Evolutionary conservation across 1,140 invertebrate species (phyloP).

Genomic region (Triops longicaudatus): DNA sequence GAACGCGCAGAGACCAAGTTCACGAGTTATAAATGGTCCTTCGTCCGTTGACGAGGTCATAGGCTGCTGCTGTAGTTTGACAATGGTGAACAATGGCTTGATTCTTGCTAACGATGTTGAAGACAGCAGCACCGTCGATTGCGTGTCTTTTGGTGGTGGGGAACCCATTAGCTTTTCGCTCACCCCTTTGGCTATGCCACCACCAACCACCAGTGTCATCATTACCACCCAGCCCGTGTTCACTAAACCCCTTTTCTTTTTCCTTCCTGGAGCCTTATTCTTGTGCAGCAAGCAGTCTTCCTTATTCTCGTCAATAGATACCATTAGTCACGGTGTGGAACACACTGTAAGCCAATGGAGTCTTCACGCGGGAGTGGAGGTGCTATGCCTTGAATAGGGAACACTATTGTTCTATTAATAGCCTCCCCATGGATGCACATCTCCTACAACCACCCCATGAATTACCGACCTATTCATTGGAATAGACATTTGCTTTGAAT

Average conservation of each 20-base stretch:
- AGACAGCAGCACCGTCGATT: not conserved
- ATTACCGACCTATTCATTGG: constrained; percentile 15
- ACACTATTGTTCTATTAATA: constrained; percentile 16
- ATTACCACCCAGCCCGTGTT: not conserved
- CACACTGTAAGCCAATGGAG: not conserved
- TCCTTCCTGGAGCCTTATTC: not conserved
- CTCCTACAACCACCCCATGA: not conserved
- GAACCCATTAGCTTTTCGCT: constrained; percentile 6
- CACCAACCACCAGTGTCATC: not conserved
- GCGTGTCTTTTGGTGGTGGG: not conserved
- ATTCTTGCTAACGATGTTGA: constrained; percentile 5
- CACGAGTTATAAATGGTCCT: not conserved
- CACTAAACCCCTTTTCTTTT: not conserved
- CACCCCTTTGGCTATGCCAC: not conserved
- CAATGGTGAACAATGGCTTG: not conserved
- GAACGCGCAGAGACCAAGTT: not conserved
- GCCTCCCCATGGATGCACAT: constrained; percentile 10
- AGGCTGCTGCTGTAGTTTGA: not conserved
- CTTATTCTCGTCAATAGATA: constrained; percentile 12
- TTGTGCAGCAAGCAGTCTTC: constrained; percentile 3
- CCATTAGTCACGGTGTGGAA: constrained; percentile 14
- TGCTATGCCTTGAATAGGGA: constrained; percentile 14
- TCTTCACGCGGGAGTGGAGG: constrained; percentile 13
- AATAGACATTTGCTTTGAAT: constrained; percentile 13
- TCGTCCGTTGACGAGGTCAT: not conserved